These are phyloP conservation scores for Hippolais icterina DNA, from an alignment of 2,113 vertebrate genomes.

Conservation along the genomic window DNA sequence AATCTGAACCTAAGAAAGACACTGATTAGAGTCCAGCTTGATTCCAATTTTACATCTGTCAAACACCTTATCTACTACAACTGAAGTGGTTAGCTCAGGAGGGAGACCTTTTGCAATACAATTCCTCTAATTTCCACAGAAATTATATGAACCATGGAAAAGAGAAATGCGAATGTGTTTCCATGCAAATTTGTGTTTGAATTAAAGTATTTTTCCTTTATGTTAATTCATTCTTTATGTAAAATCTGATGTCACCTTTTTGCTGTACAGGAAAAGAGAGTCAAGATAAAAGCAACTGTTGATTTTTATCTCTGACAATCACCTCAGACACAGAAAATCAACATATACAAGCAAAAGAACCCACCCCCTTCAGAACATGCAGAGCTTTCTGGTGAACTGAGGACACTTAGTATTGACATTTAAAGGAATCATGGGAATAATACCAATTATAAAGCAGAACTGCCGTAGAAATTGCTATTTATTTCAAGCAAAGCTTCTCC, in stretches of 20 bases:
- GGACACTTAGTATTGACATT: not conserved
- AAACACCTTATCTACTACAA: not conserved
- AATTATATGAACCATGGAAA: not conserved
- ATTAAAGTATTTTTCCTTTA: not conserved
- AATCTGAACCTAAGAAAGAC: not conserved
- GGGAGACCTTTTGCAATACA: not conserved
- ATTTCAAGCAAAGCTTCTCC: not conserved
- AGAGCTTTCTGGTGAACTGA: constrained; percentile 66
- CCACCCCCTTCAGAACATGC: not conserved
- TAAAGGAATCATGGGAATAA: not conserved
- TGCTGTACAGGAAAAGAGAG: not conserved
- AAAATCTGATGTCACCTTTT: not conserved
- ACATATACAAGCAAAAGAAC: not conserved
- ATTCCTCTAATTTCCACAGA: not conserved
- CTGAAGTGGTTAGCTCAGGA: not conserved
- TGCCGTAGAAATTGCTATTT: not conserved
- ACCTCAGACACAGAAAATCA: not conserved
- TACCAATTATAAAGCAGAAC: not conserved
- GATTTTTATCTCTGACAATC: not conserved
- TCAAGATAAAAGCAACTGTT: not conserved
- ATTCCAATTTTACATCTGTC: not conserved
- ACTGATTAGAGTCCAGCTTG: not conserved
- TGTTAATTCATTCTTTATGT: not conserved
- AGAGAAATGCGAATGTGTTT: not conserved
- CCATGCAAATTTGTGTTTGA: not conserved